Evolutionary conservation across 2,888 invertebrate species (phyloP).

Genomic region (Leuctra nigra): DNA sequence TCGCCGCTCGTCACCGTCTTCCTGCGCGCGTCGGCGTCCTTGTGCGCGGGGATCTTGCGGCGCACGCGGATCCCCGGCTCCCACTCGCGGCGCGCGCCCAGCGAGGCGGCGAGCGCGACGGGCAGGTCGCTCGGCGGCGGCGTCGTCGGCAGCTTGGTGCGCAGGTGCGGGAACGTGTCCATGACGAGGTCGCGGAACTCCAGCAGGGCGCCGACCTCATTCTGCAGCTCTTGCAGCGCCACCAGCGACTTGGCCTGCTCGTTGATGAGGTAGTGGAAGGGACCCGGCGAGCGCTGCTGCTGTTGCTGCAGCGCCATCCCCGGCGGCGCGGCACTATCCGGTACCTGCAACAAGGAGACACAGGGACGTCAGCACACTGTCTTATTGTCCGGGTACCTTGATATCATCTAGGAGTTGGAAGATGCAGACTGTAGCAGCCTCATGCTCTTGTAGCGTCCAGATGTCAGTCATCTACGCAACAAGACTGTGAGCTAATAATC

Average conservation of each 20-base stretch:
- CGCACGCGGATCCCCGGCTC: conserved; percentile 74
- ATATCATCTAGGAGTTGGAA: no score
- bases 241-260: conserved; percentile 85
- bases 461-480: no score
- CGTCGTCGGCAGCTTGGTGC: conserved; percentile 66
- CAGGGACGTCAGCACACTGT: no score
- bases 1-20: conserved; percentile 31
- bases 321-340: conserved; percentile 45
- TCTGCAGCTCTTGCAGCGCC: conserved; percentile 78
- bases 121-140: conserved; percentile 45
- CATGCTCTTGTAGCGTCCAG: no score
- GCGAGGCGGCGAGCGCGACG: conserved; percentile 35
- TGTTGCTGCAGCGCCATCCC: conserved; percentile 72
- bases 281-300: conserved; percentile 58
- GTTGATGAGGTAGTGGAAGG: conserved; percentile 75
- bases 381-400: no score
- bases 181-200: conserved; percentile 91
- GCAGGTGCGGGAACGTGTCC: conserved; percentile 88
- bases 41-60: conserved; percentile 46
- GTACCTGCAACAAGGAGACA: no score
- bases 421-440: no score
- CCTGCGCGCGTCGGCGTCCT: conserved; percentile 32
- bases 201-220: conserved; percentile 85
- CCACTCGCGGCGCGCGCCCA: conserved; percentile 52
- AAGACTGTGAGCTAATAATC: no score